Conservation (phyloP, 2,113 vertebrate genomes). For the Hylia prasina region DNA sequence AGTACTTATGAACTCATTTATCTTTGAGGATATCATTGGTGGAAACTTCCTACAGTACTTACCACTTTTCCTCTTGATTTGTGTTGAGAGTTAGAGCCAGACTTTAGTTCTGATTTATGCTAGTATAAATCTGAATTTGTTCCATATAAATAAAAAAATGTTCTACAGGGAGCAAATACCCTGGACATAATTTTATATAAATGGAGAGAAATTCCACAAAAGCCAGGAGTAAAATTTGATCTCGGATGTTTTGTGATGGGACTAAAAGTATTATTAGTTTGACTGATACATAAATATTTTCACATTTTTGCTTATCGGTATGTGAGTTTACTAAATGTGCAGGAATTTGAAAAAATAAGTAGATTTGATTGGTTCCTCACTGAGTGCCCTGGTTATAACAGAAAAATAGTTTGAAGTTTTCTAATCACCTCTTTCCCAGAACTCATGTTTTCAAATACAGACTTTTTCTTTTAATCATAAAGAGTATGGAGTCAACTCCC, state of each 20-base stretch:
- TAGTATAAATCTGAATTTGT: not conserved
- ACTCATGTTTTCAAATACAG: not conserved
- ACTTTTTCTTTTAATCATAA: not conserved
- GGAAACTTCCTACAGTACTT: not conserved
- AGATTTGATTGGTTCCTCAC: not conserved
- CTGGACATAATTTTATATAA: not conserved
- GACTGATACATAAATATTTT: not conserved
- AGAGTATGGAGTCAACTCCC: not conserved
- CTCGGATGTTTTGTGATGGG: not conserved
- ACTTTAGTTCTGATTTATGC: slow-evolving; percentile 9
- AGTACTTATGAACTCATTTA: not conserved
- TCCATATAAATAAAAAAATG: not conserved
- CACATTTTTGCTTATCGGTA: not conserved
- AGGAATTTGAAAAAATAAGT: not conserved
- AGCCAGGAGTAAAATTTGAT: not conserved
- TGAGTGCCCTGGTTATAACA: not conserved
- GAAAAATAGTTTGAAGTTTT: not conserved
- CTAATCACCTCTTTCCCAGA: not conserved
- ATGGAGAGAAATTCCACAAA: not conserved
- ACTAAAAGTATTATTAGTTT: not conserved
- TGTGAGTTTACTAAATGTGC: not conserved
- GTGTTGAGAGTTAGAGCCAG: not conserved
- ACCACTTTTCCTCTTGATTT: not conserved
- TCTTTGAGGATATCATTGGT: not conserved
- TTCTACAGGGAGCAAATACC: not conserved